Evolutionary conservation across 1,140 invertebrate species (phyloP), one percentile per base, ranked within the genome.

Genomic region (Sycophila sp.): DNA sequence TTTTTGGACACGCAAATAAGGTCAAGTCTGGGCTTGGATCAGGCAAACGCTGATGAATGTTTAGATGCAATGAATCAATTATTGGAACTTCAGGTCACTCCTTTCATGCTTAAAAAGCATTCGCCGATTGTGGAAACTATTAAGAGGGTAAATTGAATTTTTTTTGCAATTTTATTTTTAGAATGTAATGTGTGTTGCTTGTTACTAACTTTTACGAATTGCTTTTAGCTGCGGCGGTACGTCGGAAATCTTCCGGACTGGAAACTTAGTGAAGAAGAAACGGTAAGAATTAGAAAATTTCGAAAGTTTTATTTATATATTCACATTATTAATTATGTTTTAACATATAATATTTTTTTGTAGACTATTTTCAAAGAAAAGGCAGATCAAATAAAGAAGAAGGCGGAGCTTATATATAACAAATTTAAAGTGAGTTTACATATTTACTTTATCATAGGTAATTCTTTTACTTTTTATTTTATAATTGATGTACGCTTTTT

Each of bases 51-150:
- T 1, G 89, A 92, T 26, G 81, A 88, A 65, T 90, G 88, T 77
- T 83, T 92, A 34, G 83, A 89, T 42, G 81, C 85, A 1, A 88
- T 92, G 85, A 88, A 91, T 65, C 88, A 88, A 71, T 82, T 92
- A 51, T 81, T 90, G 77, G 87, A 89, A 11, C 80, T 95, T 47
- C 86, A 92, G 15, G 81, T 96, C 10, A 92, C 90, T 69, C 88
- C 91, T 19, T 77, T 96, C 2, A 94, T 96, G 92, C 81, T 97
- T 28, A 91, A 95, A 75, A 96, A 96, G 75, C 93, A 96, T 86
- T 92, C 94, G 0, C 89, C 92, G 63, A 90, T 94, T 67, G 89
- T 96, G 60, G 91, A 94, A 76, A 95, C 92, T 2, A 87, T 94
- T 30, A 92, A 91, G 74, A 89, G 91, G 71, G 83, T 87, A 66